Evolutionary conservation across 1,140 invertebrate genomes (phyloP).

Genomic region (Panagrolaimus sp.): DNA sequence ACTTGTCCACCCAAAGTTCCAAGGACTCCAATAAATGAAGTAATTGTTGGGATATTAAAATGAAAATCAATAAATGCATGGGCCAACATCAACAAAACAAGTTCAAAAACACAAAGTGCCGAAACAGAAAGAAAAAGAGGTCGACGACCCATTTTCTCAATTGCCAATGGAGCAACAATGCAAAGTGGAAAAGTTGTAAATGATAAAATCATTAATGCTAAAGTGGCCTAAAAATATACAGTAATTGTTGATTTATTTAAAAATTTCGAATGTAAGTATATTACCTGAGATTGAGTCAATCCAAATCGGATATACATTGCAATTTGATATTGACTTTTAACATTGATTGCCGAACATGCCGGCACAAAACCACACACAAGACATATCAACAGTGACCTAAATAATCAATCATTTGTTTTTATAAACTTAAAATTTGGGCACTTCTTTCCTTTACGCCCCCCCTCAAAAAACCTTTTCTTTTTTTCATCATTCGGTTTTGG

Average conservation of each 20-base stretch:
- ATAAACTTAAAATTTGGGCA: too few relatives aligned
- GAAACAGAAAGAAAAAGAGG: neutral
- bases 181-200: slow-evolving; percentile 8
- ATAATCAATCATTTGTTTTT: too few relatives aligned
- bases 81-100: neutral
- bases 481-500: too few relatives aligned
- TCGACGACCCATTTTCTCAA: neutral
- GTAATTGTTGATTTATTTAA: too few relatives aligned
- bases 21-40: neutral
- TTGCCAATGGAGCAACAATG: neutral
- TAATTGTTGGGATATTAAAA: too few relatives aligned
- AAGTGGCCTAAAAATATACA: neutral
- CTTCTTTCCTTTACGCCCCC: too few relatives aligned
- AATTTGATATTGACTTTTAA: slow-evolving; percentile 7
- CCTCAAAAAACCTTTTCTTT: too few relatives aligned
- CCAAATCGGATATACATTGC: neutral
- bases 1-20: neutral
- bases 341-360: neutral
- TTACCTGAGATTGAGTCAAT: neutral
- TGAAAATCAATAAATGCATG: neutral
- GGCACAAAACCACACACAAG: too few relatives aligned
- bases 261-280: neutral
- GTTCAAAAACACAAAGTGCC: neutral
- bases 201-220: neutral
- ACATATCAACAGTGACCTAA: too few relatives aligned